Evolutionary conservation across 2,888 invertebrate genomes (phyloP).

Genomic region (Tachina grossa): DNA sequence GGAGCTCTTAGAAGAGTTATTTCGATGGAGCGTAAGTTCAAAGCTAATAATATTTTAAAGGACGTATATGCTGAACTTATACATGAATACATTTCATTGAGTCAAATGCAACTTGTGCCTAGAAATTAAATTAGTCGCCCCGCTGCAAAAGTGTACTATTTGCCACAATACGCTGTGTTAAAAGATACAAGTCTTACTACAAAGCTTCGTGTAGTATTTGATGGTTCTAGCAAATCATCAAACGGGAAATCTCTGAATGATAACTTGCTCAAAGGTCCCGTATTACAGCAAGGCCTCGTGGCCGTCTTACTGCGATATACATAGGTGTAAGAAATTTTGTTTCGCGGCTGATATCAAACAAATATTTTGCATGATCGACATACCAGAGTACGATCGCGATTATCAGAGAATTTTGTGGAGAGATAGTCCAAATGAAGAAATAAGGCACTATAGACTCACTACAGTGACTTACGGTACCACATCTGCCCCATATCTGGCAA

Average conservation of each 20-base stretch:
- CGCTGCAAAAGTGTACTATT: conserved; percentile 28
- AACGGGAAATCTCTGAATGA: conserved; percentile 49
- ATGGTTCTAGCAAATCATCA: conserved; percentile 32
- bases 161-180: conserved; percentile 56
- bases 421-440: too few species aligned
- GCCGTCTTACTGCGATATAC: conserved; percentile 17
- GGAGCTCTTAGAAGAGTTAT: too few species aligned
- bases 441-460: conserved; percentile 3
- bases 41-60: not conserved
- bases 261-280: conserved; percentile 48
- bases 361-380: conserved; percentile 53
- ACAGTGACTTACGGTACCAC: conserved; percentile 43
- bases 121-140: too few species aligned
- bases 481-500: conserved; percentile 3
- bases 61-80: too few species aligned
- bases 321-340: conserved; percentile 31
- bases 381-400: conserved; percentile 35
- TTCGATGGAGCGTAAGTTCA: not conserved
- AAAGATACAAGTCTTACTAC: conserved; percentile 57
- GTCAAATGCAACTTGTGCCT: too few species aligned
- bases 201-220: conserved; percentile 33
- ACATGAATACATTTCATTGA: too few species aligned
- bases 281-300: conserved; percentile 34
- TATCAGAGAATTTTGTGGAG: not conserved
- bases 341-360: conserved; percentile 54